Percentiles rank a stretch among this genome's conserved stretches.
phyloP scores from a whole-genome alignment of 1,140 invertebrate genomes.

The Pachypeltis micranthus region DNA sequence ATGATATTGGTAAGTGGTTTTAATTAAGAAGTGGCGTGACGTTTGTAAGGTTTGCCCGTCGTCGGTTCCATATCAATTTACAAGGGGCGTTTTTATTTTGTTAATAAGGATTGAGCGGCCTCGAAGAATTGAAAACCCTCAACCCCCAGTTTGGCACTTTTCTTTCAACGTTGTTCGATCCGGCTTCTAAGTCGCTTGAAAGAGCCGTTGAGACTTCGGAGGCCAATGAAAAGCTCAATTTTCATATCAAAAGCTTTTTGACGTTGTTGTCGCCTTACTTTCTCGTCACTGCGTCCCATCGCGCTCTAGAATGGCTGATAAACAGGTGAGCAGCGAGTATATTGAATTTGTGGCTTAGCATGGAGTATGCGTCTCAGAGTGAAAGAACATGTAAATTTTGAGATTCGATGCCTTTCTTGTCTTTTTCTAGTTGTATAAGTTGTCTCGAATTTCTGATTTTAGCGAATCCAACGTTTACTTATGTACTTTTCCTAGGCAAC shows the following conservation, averaged over 20 bases:
- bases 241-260: conserved; percentile 67
- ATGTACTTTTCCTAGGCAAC: no score
- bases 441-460: no score
- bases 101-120: conserved; percentile 59
- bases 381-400: no score
- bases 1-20: conserved; percentile 65
- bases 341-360: no score
- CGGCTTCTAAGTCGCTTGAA: conserved; percentile 59
- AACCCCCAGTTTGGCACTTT: conserved; percentile 61
- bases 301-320: conserved; percentile 87
- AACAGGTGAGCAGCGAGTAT: conserved; percentile 43
- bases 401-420: no score
- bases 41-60: no score
- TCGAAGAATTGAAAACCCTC: conserved; percentile 64
- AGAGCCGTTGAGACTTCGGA: conserved; percentile 61
- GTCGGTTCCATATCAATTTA: no score
- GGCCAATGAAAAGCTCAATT: conserved; percentile 63
- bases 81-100: no score
- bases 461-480: no score
- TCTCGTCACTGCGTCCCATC: conserved; percentile 66
- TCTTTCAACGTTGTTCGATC: conserved; percentile 61
- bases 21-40: no score
- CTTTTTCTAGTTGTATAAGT: no score
- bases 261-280: conserved; percentile 76
- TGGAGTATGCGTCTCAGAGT: no score